A percentile compares a stretch with the other conserved stretches of the same genome.
Evolutionary conservation across 2,113 vertebrate species (phyloP).

Genomic region (Nesoenas mayeri): DNA sequence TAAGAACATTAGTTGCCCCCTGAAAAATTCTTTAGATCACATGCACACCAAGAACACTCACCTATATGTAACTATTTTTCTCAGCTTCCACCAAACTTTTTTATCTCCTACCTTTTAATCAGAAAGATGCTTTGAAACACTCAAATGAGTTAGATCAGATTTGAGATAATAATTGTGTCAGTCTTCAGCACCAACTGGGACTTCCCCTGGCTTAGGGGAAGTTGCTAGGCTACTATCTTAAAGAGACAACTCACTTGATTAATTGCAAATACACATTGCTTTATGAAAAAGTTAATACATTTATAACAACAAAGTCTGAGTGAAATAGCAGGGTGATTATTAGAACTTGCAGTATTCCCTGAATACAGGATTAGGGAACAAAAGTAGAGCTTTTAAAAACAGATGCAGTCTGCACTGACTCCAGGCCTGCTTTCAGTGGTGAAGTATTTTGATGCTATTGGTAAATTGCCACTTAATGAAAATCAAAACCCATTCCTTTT

Average conservation of each 20-base stretch:
- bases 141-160: conserved; percentile 41
- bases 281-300: conserved; percentile 68
- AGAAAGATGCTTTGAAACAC: conserved; percentile 61
- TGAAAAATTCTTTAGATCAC: neutral
- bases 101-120: neutral
- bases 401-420: neutral
- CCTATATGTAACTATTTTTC: neutral
- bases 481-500: neutral
- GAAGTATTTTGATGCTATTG: neutral
- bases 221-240: conserved; percentile 79
- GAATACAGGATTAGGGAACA: conserved; percentile 52
- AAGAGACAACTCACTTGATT: conserved; percentile 76
- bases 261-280: conserved; percentile 74
- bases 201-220: conserved; percentile 45
- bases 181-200: conserved; percentile 56
- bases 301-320: conserved; percentile 64
- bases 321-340: conserved; percentile 66
- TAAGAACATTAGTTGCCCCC: neutral
- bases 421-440: neutral
- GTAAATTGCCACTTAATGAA: neutral
- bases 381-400: conserved; percentile 56
- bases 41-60: neutral
- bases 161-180: conserved; percentile 59
- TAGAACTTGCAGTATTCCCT: conserved; percentile 61
- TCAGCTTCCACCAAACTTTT: neutral